Conservation (phyloP, 2,113 vertebrate species). For the Labeo rohita region DNA sequence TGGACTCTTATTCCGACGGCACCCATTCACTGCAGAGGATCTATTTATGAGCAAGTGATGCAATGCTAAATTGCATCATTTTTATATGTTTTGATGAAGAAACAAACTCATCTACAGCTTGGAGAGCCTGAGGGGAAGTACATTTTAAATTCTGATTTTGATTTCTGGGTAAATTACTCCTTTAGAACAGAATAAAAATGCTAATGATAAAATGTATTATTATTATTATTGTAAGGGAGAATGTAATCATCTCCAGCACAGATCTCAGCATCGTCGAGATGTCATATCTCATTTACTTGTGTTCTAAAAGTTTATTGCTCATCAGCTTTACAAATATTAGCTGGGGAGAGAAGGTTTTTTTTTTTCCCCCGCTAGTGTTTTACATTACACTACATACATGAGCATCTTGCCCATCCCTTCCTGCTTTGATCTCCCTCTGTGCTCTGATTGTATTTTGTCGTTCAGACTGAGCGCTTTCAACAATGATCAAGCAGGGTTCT, state of each 20-base stretch:
- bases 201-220: too few relatives aligned
- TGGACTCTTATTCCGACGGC: too few relatives aligned
- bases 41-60: too few relatives aligned
- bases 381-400: background rate
- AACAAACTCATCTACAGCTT: too few relatives aligned
- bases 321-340: background rate
- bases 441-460: conserved; percentile 21
- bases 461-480: conserved; percentile 56
- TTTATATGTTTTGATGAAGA: too few relatives aligned
- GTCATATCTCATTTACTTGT: background rate
- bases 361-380: too few relatives aligned
- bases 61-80: too few relatives aligned
- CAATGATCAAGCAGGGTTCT: conserved; percentile 58
- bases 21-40: too few relatives aligned
- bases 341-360: background rate
- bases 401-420: background rate
- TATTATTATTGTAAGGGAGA: background rate
- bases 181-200: too few relatives aligned
- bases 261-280: background rate
- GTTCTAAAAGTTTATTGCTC: background rate
- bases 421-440: conserved; percentile 55
- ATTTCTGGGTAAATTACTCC: too few relatives aligned
- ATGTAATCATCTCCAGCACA: background rate
- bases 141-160: background rate
- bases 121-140: too few relatives aligned